A percentile compares a stretch with the other conserved stretches of the same genome.
Conservation (phyloP, 2,888 invertebrate genomes). For the Scaptomyza flava region DNA sequence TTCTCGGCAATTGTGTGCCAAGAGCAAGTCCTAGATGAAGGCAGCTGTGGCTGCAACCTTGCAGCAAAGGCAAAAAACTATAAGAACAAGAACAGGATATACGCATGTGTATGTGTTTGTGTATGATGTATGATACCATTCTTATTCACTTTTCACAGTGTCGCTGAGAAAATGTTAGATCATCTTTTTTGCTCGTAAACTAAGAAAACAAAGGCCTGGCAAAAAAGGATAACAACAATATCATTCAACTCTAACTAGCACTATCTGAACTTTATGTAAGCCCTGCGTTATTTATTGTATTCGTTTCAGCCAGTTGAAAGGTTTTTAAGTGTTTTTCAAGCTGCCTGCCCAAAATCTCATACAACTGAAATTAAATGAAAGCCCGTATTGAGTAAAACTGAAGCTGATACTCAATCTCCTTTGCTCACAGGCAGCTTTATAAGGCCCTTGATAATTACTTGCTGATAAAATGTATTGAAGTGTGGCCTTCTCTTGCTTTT, state of each 20-base stretch:
- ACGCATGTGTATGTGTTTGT: background rate
- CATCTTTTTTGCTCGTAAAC: background rate
- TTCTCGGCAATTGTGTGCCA: conserved; percentile 62
- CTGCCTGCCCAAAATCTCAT: background rate
- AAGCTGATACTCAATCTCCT: background rate
- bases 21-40: conserved; percentile 49
- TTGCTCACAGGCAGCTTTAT: background rate
- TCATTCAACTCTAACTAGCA: background rate
- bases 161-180: background rate
- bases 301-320: conserved; percentile 1
- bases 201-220: background rate
- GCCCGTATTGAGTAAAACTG: background rate
- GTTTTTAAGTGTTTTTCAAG: background rate
- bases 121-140: conserved; percentile 21
- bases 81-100: conserved; percentile 17
- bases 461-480: conserved; percentile 21
- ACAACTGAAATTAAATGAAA: conserved; percentile 16
- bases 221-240: background rate
- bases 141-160: conserved; percentile 21
- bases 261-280: background rate
- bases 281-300: background rate
- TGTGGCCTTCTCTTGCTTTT: conserved; percentile 7
- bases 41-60: conserved; percentile 43
- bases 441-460: conserved; percentile 14
- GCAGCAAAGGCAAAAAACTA: conserved; percentile 27